Percentiles rank a stretch among this genome's conserved stretches.
Evolutionary conservation across 2,888 invertebrate species (phyloP).

Genomic region (Alviniconcha strummeri): DNA sequence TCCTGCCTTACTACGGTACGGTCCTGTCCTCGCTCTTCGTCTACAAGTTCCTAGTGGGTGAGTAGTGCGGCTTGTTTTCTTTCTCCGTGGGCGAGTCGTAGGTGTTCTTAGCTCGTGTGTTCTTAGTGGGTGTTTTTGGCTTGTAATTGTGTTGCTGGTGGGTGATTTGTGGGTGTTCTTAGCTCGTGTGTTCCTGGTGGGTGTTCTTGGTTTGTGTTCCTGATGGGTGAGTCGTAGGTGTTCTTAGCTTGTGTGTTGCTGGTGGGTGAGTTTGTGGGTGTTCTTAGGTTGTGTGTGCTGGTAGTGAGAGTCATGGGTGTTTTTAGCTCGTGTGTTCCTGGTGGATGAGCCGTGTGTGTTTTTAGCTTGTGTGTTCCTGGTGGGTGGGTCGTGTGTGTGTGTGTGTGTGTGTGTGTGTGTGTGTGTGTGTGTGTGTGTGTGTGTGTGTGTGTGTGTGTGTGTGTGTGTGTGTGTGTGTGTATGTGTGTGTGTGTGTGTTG

Average conservation of each 20-base stretch:
- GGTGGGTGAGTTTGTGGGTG: background rate
- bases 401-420: background rate
- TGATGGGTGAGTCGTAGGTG: background rate
- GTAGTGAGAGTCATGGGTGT: background rate
- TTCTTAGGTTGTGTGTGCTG: background rate
- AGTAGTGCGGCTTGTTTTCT: background rate
- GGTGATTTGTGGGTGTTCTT: too few relatives aligned
- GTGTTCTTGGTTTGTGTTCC: background rate
- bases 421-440: background rate
- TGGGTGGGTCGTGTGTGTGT: background rate
- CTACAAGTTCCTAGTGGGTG: conserved; percentile 22
- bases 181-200: too few relatives aligned
- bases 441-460: background rate
- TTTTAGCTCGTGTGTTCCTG: background rate
- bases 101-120: background rate
- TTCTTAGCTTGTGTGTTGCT: background rate
- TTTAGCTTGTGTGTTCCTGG: background rate
- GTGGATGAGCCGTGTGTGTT: background rate
- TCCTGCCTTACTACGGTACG: conserved; percentile 16
- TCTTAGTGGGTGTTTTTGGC: background rate
- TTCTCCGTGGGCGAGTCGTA: background rate
- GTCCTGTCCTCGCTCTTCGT: conserved; percentile 6
- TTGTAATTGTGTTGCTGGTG: too few relatives aligned
- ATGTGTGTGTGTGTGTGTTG: background rate
- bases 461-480: background rate